phyloP scores from a whole-genome alignment of 2,888 invertebrate genomes.

The Drosophila planitibia region DNA sequence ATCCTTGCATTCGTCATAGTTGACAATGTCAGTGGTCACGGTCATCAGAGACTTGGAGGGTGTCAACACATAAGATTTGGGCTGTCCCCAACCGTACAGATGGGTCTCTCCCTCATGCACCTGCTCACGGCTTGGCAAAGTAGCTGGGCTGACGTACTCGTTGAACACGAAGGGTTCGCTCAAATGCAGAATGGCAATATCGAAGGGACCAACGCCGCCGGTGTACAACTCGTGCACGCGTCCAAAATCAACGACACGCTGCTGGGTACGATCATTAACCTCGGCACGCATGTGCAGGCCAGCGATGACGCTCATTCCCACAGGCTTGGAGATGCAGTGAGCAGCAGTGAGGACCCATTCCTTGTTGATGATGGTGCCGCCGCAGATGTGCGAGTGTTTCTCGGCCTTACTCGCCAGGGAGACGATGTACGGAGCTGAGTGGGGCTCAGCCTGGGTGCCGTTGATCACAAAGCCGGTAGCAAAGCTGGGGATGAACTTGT shows the following conservation, averaged over 20 bases:
- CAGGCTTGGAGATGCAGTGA: slow-evolving; percentile 79
- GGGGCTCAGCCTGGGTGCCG: slow-evolving; percentile 83
- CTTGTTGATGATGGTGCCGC: slow-evolving; percentile 85
- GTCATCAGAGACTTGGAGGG: slow-evolving; percentile 78
- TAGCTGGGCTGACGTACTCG: slow-evolving; percentile 81
- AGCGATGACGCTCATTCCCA: slow-evolving; percentile 82
- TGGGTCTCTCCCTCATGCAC: slow-evolving; percentile 76
- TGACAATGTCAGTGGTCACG: slow-evolving; percentile 74
- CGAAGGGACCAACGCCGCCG: slow-evolving; percentile 86
- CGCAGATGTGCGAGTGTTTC: slow-evolving; percentile 84
- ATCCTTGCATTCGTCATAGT: slow-evolving; percentile 66
- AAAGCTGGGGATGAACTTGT: slow-evolving; percentile 73
- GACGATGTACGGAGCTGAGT: slow-evolving; percentile 85
- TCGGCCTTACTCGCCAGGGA: slow-evolving; percentile 78
- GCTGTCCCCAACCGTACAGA: slow-evolving; percentile 86
- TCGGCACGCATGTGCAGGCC: slow-evolving; percentile 84
- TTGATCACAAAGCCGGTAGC: slow-evolving; percentile 81
- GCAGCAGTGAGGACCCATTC: slow-evolving; percentile 85
- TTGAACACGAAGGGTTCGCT: slow-evolving; percentile 75
- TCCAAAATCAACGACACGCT: slow-evolving; percentile 73
- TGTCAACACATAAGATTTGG: slow-evolving; percentile 59
- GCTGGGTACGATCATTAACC: slow-evolving; percentile 71
- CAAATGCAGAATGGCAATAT: slow-evolving; percentile 86
- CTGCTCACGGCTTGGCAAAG: slow-evolving; percentile 79
- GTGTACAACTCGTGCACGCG: slow-evolving; percentile 79